These are phyloP conservation scores for Tetropium fuscum DNA, from an alignment of 2,888 invertebrate genomes.

Conservation along the genomic window DNA sequence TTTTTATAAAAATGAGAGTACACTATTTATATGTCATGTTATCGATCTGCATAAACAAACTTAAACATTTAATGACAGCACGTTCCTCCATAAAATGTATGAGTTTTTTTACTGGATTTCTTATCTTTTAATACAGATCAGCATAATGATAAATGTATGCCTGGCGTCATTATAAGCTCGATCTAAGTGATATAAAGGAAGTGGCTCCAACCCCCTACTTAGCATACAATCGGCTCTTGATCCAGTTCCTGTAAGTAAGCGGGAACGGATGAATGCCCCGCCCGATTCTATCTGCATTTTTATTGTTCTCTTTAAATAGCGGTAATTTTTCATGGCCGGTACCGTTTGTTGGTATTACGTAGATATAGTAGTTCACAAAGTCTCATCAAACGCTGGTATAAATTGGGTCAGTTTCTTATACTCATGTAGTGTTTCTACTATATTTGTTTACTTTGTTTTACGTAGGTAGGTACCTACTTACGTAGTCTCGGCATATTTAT, in stretches of 20 bases:
- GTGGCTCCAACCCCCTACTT: conserved; percentile 36
- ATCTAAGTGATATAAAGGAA: conserved; percentile 31
- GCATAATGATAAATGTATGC: conserved; percentile 16
- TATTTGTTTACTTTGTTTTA: no score
- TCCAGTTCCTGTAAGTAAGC: conserved; percentile 35
- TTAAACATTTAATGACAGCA: neutral
- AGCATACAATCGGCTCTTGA: conserved; percentile 43
- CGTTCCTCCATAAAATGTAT: neutral
- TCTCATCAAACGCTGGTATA: neutral
- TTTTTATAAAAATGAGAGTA: no score
- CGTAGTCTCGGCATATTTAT: no score
- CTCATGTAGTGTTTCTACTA: no score
- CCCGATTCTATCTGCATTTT: conserved; percentile 33
- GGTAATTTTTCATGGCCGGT: conserved; percentile 23
- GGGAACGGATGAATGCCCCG: conserved; percentile 18
- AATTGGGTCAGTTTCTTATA: no score
- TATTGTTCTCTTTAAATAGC: conserved; percentile 31
- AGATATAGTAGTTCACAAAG: conserved; percentile 4
- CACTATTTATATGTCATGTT: no score
- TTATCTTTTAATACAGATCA: conserved; percentile 7
- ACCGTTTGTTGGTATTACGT: conserved; percentile 11
- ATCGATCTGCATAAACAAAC: no score
- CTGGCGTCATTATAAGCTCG: conserved; percentile 3
- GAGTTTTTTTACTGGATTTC: conserved; percentile 18
- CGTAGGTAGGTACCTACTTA: no score